Conservation (phyloP, 2,888 invertebrate genomes). For the Byasa hedistus region DNA sequence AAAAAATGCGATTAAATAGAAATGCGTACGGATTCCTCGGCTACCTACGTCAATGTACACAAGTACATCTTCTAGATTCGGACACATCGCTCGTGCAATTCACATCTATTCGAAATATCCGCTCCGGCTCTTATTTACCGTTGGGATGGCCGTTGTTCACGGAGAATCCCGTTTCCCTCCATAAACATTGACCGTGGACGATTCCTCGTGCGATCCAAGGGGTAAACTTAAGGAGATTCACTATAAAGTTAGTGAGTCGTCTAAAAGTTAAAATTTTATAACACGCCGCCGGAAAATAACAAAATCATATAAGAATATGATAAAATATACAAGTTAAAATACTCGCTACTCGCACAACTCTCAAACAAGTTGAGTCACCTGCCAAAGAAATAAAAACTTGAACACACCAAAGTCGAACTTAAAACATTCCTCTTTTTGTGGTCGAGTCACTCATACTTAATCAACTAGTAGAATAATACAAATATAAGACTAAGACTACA, state of each 20-base stretch:
- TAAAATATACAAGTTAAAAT: too few relatives aligned
- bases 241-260: neutral
- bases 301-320: too few relatives aligned
- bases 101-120: conserved; percentile 28
- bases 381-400: too few relatives aligned
- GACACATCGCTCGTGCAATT: conserved; percentile 27
- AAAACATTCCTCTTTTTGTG: too few relatives aligned
- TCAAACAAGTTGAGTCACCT: too few relatives aligned
- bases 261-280: too few relatives aligned
- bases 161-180: conserved; percentile 29
- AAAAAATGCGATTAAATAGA: conserved; percentile 8
- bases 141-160: conserved; percentile 29
- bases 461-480: too few relatives aligned
- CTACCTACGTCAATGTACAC: conserved; percentile 15
- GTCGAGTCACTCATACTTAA: too few relatives aligned
- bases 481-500: too few relatives aligned
- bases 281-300: too few relatives aligned
- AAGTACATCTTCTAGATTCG: conserved; percentile 22
- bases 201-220: conserved; percentile 24
- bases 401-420: too few relatives aligned
- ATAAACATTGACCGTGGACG: conserved; percentile 30
- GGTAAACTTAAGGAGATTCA: neutral
- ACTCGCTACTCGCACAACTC: too few relatives aligned
- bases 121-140: conserved; percentile 26
- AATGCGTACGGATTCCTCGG: conserved; percentile 7